phyloP scores from a whole-genome alignment of 2,113 vertebrate species.

The Rhinolophus sinicus region DNA sequence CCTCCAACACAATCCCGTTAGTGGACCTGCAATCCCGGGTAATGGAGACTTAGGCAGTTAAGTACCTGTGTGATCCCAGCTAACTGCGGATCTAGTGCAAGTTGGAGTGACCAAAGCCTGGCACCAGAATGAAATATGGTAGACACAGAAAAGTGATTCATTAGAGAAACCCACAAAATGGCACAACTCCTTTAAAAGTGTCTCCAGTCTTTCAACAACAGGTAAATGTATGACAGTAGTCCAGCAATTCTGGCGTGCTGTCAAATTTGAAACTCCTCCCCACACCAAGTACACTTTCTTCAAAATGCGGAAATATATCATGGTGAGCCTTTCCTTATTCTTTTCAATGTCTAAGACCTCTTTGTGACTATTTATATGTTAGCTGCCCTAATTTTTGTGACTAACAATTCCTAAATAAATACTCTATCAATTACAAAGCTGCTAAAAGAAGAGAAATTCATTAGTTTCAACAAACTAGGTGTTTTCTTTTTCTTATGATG shows the following conservation, averaged over 20 bases:
- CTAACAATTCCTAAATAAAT: conserved; percentile 29
- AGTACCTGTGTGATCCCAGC: neutral
- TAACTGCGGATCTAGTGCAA: neutral
- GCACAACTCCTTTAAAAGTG: neutral
- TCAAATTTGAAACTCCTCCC: neutral
- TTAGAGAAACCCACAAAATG: neutral
- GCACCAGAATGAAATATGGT: neutral
- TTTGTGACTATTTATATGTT: conserved; percentile 4
- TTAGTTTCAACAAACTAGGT: neutral
- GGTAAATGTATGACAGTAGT: neutral
- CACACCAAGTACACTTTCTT: neutral
- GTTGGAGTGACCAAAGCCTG: neutral
- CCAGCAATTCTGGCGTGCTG: neutral
- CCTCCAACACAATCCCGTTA: neutral
- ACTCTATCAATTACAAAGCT: neutral
- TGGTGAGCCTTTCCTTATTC: neutral
- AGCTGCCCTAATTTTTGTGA: neutral
- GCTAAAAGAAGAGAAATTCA: neutral
- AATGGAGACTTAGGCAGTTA: neutral
- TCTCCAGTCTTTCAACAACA: neutral
- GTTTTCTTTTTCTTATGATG: neutral
- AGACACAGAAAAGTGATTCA: neutral
- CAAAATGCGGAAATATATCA: neutral
- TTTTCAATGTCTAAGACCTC: neutral
- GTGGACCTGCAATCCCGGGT: neutral